Conservation (phyloP, 2,797 vertebrate genomes). For the Pangasius mekongensis region DNA sequence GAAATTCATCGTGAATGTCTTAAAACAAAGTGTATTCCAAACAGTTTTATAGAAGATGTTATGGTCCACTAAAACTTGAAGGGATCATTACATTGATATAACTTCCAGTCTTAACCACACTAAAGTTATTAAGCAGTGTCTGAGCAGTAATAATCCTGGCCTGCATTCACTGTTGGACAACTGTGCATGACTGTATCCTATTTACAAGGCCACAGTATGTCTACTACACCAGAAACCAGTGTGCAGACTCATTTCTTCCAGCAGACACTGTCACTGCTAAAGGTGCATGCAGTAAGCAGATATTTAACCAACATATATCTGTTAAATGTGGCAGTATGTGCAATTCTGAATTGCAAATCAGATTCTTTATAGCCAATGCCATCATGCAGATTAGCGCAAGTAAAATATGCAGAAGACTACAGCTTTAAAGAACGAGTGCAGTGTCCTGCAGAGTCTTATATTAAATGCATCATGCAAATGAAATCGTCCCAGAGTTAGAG, state of each 20-base stretch:
- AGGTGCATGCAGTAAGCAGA: constrained; percentile 11
- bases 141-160: not conserved
- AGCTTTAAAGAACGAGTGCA: constrained; percentile 34
- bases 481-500: constrained; percentile 68
- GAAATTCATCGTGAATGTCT: not conserved
- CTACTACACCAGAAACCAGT: not conserved
- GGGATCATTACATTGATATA: not conserved
- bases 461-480: constrained; percentile 73
- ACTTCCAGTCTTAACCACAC: not conserved
- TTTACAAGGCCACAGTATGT: not conserved
- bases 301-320: constrained; percentile 2
- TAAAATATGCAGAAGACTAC: constrained; percentile 13
- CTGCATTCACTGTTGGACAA: not conserved
- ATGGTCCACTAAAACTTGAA: not conserved
- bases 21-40: constrained; percentile 6
- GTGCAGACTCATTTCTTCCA: not conserved
- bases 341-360: constrained; percentile 48
- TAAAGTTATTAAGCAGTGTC: not conserved
- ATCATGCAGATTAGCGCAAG: constrained; percentile 40
- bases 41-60: not conserved
- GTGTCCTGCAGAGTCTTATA: constrained; percentile 60
- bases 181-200: not conserved
- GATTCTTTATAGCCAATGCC: constrained; percentile 38
- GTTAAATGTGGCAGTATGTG: constrained; percentile 1
- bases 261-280: not conserved